A percentile compares a stretch with the other conserved stretches of the same genome.
Evolutionary conservation across 2,888 invertebrate genomes (phyloP).

Genomic region (Ligdia adustata): DNA sequence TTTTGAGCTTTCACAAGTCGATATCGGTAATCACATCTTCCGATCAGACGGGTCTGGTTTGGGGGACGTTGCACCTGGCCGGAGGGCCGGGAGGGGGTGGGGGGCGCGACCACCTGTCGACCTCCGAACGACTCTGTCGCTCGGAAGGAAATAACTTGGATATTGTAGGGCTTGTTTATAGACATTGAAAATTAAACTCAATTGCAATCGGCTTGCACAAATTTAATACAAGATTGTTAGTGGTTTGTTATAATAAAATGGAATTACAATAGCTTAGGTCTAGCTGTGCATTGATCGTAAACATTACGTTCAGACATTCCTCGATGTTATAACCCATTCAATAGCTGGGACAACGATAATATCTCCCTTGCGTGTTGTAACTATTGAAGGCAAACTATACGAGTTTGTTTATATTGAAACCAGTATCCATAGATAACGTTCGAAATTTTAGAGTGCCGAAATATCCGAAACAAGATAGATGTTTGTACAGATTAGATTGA

Average conservation of each 20-base stretch:
- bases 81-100: slow-evolving; percentile 27
- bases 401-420: no score
- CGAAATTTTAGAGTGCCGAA: no score
- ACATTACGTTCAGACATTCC: neutral
- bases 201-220: slow-evolving; percentile 11
- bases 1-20: slow-evolving; percentile 34
- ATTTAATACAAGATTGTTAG: slow-evolving; percentile 10
- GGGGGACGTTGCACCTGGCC: slow-evolving; percentile 62
- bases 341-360: no score
- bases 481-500: no score
- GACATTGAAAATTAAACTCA: slow-evolving; percentile 10
- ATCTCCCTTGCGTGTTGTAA: no score
- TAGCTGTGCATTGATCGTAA: neutral
- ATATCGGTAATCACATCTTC: slow-evolving; percentile 34
- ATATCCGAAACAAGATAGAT: no score
- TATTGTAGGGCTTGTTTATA: slow-evolving; percentile 15
- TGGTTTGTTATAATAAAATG: slow-evolving; percentile 12
- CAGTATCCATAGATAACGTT: no score
- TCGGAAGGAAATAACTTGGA: slow-evolving; percentile 38
- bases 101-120: slow-evolving; percentile 56
- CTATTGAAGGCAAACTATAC: no score
- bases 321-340: neutral
- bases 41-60: slow-evolving; percentile 43
- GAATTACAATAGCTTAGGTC: slow-evolving; percentile 2
- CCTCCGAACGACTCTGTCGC: slow-evolving; percentile 24